Conservation (phyloP, 2,113 vertebrate species). For the Elephas maximus region DNA sequence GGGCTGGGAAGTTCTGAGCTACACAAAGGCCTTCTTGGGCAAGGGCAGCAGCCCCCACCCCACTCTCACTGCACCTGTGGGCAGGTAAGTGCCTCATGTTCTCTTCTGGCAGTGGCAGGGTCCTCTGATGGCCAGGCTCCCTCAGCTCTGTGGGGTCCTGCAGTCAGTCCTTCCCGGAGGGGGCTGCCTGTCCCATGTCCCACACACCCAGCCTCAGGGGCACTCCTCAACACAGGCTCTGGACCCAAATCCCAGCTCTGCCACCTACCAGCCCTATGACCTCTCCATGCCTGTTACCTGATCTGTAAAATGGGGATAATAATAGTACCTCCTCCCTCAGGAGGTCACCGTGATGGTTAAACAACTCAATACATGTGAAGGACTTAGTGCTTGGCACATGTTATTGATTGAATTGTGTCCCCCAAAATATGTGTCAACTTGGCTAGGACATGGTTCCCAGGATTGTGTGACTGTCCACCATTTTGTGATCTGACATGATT, state of each 20-base stretch:
- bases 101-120: background rate
- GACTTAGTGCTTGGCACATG: rapidly evolving
- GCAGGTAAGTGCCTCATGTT: background rate
- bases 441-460: no score
- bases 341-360: background rate
- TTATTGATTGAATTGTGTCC: no score
- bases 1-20: background rate
- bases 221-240: background rate
- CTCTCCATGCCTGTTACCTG: background rate
- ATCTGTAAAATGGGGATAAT: background rate
- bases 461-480: no score
- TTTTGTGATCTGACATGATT: no score
- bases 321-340: background rate
- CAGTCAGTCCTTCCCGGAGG: rapidly evolving
- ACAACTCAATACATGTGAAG: background rate
- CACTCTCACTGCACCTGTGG: background rate
- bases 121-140: no score
- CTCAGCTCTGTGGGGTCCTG: background rate
- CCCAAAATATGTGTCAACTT: no score
- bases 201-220: background rate
- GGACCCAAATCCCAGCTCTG: background rate
- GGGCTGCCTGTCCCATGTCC: background rate
- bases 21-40: background rate
- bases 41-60: background rate
- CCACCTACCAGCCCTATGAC: background rate